phyloP scores from a whole-genome alignment of 2,113 vertebrate genomes.

The Plectropomus leopardus region DNA sequence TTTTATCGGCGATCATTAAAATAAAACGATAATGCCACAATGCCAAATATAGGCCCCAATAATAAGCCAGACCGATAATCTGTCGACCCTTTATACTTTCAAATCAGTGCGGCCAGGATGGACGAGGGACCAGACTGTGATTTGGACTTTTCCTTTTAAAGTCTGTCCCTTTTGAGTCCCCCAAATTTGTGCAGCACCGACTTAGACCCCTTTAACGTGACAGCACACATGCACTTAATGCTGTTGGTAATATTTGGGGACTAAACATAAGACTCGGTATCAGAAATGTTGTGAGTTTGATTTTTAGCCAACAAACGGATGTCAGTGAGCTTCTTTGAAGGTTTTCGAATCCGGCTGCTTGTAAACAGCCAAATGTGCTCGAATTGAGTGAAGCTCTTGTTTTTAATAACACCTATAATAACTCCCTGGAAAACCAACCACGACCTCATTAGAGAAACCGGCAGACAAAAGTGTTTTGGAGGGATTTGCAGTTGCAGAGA shows the following conservation, averaged over 20 bases:
- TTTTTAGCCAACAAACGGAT: not conserved
- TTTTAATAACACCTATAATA: not conserved
- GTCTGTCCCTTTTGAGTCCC: not conserved
- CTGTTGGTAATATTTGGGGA: not conserved
- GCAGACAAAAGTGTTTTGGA: constrained; percentile 15
- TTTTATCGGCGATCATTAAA: too few relatives aligned
- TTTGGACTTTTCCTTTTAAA: not conserved
- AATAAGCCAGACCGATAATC: too few relatives aligned
- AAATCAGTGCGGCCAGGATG: too few relatives aligned
- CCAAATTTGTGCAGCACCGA: not conserved
- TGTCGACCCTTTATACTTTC: too few relatives aligned
- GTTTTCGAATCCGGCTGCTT: not conserved
- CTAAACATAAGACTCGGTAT: not conserved
- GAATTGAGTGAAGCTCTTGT: not conserved
- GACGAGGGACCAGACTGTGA: too few relatives aligned
- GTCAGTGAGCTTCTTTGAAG: not conserved
- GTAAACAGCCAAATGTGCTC: not conserved
- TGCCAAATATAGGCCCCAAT: too few relatives aligned
- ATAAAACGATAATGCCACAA: too few relatives aligned
- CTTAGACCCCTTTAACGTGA: not conserved
- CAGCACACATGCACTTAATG: too few relatives aligned
- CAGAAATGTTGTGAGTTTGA: not conserved
- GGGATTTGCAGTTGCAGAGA: constrained; percentile 29
- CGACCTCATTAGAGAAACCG: constrained; percentile 9
- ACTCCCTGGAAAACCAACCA: not conserved